Evolutionary conservation across 2,113 vertebrate species (phyloP).

Genomic region (Xenus cinereus): DNA sequence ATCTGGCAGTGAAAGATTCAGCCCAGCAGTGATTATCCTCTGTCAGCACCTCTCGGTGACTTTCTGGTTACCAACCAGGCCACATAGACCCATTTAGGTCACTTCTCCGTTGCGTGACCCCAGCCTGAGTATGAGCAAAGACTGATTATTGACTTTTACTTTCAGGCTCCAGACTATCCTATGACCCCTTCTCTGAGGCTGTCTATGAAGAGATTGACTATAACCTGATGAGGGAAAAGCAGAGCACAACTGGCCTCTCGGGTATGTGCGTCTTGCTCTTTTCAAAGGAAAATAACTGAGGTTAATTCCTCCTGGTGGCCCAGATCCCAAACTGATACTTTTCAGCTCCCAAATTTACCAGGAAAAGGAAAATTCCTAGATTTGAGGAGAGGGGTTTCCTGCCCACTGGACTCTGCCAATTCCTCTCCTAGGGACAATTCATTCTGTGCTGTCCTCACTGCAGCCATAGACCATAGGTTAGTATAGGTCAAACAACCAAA

Average conservation of each 20-base stretch:
- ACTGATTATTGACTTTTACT: neutral
- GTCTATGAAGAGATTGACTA: slow-evolving; percentile 57
- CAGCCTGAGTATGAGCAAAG: neutral
- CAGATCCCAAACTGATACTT: neutral
- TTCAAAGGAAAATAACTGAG: neutral
- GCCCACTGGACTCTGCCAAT: neutral
- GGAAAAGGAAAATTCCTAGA: neutral
- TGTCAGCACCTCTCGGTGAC: neutral
- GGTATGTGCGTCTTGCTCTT: slow-evolving; percentile 6
- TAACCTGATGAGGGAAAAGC: neutral
- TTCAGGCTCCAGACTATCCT: slow-evolving; percentile 13
- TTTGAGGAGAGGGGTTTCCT: neutral
- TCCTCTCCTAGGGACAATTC: neutral
- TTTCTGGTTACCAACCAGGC: neutral
- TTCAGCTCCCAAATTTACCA: neutral
- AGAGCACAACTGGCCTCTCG: neutral
- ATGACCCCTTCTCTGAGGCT: neutral
- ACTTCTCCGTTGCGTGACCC: neutral
- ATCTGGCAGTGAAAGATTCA: neutral
- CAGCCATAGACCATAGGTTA: neutral
- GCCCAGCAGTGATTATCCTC: neutral
- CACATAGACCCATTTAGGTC: neutral
- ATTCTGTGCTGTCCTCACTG: neutral
- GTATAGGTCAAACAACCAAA: neutral
- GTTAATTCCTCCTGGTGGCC: neutral